A percentile compares a stretch with the other conserved stretches of the same genome.
Conservation (phyloP, 2,797 vertebrate species). For the Cynopterus sphinx region DNA sequence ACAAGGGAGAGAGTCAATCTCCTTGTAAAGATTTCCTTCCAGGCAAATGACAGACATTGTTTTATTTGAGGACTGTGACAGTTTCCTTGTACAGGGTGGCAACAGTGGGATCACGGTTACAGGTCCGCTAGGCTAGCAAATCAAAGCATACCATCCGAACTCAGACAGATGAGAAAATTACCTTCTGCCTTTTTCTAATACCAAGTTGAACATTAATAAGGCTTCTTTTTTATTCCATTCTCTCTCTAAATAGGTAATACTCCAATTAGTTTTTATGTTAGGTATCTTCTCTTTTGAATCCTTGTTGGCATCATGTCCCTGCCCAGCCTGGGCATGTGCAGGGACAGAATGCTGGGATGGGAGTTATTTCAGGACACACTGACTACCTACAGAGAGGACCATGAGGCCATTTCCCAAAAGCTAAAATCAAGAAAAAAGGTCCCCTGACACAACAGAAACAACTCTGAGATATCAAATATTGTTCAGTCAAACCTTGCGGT, state of each 20-base stretch:
- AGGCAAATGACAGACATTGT: neutral
- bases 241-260: neutral
- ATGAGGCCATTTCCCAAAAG: neutral
- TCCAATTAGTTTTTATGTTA: conserved; percentile 3
- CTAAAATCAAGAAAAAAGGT: conserved; percentile 56
- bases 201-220: neutral
- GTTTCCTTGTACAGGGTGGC: neutral
- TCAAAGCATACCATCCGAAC: neutral
- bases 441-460: conserved; percentile 79
- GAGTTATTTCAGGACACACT: neutral
- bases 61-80: neutral
- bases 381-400: neutral
- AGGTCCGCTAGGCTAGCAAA: neutral
- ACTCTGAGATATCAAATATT: conserved; percentile 82
- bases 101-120: neutral
- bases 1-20: neutral
- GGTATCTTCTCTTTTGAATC: conserved; percentile 9
- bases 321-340: neutral
- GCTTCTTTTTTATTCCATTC: neutral
- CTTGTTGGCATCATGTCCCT: neutral
- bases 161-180: neutral
- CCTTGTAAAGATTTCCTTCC: neutral
- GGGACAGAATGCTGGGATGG: neutral
- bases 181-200: neutral
- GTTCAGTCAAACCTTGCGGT: conserved; percentile 80